Base-by-base conservation (phyloP, 2,888 invertebrate species). In the Brenthis hecate region DNA sequence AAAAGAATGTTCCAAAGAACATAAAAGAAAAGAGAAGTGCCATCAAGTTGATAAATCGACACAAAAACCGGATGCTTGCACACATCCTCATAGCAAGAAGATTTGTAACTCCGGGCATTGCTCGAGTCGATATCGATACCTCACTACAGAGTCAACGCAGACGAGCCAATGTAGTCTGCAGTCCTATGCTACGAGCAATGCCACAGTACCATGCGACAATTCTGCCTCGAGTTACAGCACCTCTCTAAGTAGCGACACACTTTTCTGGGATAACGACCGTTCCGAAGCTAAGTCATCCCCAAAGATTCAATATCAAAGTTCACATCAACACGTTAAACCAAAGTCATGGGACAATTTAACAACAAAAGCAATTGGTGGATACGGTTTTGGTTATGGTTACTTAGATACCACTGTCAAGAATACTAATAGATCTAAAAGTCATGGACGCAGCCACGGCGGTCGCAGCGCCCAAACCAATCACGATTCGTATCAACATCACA, bases 281-380 rank as follows among this genome's bases (percentile, higher is more conserved):
- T 81, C 87, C 11, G 92, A 93, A 79, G 74, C 89, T 76, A 81
- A 91, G 74, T 79, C 93, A 73, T 82, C 91, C 70, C 88, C 94
- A 72, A 93, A 88, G 85, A 91, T 92, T 70, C 92, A 92, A 75
- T 92, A 92, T 64, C 93, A 93, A 74, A 91, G 85, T 70, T 82
- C 89, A 32, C 88, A 92, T 70, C 91, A 89, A 74, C 87, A 92
- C 65, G 86, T 83, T 0, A 98, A 97, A 80, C 97, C 97, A 0
- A 97, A 97, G 83, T 97, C 97, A 0, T 97, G 97, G 97, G 97
- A 97, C 82, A 97, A 97, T 86, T 89, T 98, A 66, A 96, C 97
- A 0, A 97, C 97, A 2, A 97, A 97, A 88, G 96, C 96, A 0
- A 96, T 96, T 75, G 97, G 97, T 0, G 97, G 97, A 0, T 97